These are phyloP conservation scores for Lampris incognitus DNA, from an alignment of 2,113 vertebrate species.

Conservation along the genomic window DNA sequence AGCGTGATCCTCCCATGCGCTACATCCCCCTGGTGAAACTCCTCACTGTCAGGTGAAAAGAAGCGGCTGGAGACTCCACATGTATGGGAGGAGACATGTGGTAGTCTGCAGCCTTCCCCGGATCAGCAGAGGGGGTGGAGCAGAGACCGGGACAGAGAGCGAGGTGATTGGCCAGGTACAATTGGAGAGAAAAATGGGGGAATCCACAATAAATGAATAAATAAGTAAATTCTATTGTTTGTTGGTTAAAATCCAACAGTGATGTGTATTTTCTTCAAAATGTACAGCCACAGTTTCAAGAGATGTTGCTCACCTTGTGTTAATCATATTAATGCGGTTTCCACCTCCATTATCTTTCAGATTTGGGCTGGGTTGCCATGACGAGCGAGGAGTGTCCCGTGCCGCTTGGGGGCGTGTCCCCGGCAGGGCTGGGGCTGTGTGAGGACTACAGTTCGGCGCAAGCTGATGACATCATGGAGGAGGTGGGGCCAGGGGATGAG, in stretches of 20 bases:
- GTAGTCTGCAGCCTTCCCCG: too few relatives aligned
- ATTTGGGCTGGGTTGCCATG: slow-evolving; percentile 75
- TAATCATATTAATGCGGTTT: background rate
- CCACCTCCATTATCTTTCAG: slow-evolving; percentile 66
- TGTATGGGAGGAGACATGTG: too few relatives aligned
- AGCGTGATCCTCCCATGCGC: too few relatives aligned
- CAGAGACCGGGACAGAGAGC: too few relatives aligned
- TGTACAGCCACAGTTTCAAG: background rate
- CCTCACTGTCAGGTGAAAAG: too few relatives aligned
- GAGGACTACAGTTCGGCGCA: slow-evolving; percentile 78
- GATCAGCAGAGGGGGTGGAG: too few relatives aligned
- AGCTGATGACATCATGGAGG: slow-evolving; percentile 81
- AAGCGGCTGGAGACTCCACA: too few relatives aligned
- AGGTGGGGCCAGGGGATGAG: slow-evolving; percentile 84
- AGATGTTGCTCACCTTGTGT: background rate
- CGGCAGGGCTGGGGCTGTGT: slow-evolving; percentile 74
- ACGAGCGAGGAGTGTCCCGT: slow-evolving; percentile 89
- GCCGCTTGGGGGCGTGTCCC: slow-evolving; percentile 79
- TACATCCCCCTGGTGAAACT: too few relatives aligned
- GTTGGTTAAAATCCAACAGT: slow-evolving; percentile 1
- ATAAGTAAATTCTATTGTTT: background rate
- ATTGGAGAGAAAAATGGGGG: too few relatives aligned
- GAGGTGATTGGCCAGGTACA: too few relatives aligned
- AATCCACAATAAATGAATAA: too few relatives aligned
- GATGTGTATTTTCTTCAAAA: background rate